Evolutionary conservation across 2,888 invertebrate species (phyloP).

Genomic region (Buathra laborator): DNA sequence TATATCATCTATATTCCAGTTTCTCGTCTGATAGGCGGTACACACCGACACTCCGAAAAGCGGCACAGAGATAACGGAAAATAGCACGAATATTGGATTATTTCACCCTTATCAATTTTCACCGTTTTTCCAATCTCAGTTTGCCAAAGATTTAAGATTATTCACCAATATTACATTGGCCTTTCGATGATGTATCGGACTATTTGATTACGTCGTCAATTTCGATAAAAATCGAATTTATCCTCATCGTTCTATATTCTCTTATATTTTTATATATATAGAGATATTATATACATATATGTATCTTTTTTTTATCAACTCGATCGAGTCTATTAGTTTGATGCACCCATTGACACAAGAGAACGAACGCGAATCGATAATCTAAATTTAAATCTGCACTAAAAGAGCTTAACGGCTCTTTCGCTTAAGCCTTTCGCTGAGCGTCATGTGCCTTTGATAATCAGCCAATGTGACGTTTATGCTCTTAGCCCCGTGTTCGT

Average conservation of each 20-base stretch:
- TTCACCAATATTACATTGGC: background rate
- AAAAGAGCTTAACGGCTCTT: conserved; percentile 13
- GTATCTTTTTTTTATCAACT: background rate
- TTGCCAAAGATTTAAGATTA: no score
- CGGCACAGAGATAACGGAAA: background rate
- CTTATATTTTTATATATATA: no score
- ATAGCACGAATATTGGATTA: conserved; percentile 23
- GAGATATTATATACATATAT: background rate
- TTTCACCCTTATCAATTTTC: conserved; percentile 5
- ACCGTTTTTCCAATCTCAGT: background rate
- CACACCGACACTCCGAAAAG: background rate
- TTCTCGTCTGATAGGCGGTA: background rate
- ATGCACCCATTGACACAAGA: background rate
- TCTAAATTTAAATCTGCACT: conserved; percentile 37
- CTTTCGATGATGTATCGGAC: background rate
- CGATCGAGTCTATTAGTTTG: background rate
- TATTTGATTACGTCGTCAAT: background rate
- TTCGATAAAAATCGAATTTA: background rate
- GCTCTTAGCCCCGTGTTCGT: conserved; percentile 16
- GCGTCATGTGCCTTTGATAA: conserved; percentile 28
- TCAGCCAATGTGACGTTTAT: conserved; percentile 39
- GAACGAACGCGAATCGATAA: conserved; percentile 36
- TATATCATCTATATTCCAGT: conserved; percentile 48
- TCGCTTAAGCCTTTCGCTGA: background rate
- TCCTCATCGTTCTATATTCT: background rate